Percentiles rank a stretch among this genome's conserved stretches.
phyloP scores from a whole-genome alignment of 2,888 invertebrate species.

The Drosophila paranaensis region DNA sequence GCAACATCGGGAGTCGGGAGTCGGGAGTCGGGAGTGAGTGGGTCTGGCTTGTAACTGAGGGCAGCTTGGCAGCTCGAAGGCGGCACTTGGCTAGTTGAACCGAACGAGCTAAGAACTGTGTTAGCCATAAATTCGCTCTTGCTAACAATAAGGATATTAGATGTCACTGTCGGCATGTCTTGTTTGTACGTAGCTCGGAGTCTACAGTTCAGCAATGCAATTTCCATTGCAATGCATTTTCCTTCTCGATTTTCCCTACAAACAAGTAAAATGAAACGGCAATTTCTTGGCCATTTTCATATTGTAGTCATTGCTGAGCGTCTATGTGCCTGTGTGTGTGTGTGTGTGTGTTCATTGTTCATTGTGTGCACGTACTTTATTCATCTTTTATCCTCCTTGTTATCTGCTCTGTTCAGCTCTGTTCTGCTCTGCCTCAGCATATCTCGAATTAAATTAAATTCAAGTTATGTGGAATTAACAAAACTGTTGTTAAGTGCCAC shows the following conservation, averaged over 20 bases:
- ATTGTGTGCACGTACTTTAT: conserved; percentile 68
- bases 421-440: conserved; percentile 14
- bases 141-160: conserved; percentile 79
- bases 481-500: conserved; percentile 59
- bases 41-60: conserved; percentile 28
- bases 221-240: conserved; percentile 59
- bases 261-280: conserved; percentile 60
- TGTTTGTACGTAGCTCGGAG: conserved; percentile 20
- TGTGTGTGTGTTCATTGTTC: conserved; percentile 23
- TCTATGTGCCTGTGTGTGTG: background rate
- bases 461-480: conserved; percentile 59
- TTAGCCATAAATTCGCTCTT: conserved; percentile 73
- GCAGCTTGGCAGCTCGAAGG: conserved; percentile 6
- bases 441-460: conserved; percentile 47
- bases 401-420: conserved; percentile 18
- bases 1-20: conserved; percentile 30
- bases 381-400: conserved; percentile 48
- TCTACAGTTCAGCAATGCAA: conserved; percentile 53
- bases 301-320: conserved; percentile 48
- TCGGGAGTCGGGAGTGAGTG: conserved; percentile 19
- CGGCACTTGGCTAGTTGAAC: conserved; percentile 53
- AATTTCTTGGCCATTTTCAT: conserved; percentile 64
- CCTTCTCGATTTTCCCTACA: conserved; percentile 25
- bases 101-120: conserved; percentile 70
- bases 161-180: conserved; percentile 70